These are phyloP conservation scores for Epinephelus fuscoguttatus DNA, from an alignment of 2,113 vertebrate species.

Conservation along the genomic window DNA sequence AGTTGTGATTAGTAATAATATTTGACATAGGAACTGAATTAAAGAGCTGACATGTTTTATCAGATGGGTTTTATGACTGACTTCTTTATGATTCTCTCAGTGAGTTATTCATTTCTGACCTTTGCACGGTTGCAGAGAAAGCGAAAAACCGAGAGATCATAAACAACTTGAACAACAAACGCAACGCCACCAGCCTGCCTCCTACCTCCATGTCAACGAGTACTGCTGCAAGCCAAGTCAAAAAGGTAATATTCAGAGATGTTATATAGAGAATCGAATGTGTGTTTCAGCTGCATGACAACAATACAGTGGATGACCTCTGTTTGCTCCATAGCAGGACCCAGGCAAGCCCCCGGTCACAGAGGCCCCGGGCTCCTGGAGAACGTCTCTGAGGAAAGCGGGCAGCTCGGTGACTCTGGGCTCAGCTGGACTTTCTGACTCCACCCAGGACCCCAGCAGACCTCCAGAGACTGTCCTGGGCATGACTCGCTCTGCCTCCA, in stretches of 20 bases:
- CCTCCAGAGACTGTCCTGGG: conserved; percentile 67
- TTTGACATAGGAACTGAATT: background rate
- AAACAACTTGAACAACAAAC: conserved; percentile 90
- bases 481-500: conserved; percentile 86
- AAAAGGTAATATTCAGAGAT: conserved; percentile 77
- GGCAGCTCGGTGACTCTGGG: conserved; percentile 85
- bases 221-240: conserved; percentile 73
- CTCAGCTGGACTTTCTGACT: conserved; percentile 74
- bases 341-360: conserved; percentile 66
- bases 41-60: background rate
- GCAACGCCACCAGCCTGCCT: conserved; percentile 77
- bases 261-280: background rate
- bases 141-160: conserved; percentile 88
- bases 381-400: conserved; percentile 85
- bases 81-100: background rate
- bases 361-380: conserved; percentile 85
- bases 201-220: conserved; percentile 76
- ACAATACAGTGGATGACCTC: background rate
- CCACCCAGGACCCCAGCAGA: conserved; percentile 73
- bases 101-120: background rate
- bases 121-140: conserved; percentile 81
- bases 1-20: background rate
- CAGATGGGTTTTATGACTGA: background rate
- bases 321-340: conserved; percentile 61
- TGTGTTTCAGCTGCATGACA: background rate